Base-by-base conservation (phyloP, 2,797 vertebrate species). In the Mycteria americana region DNA sequence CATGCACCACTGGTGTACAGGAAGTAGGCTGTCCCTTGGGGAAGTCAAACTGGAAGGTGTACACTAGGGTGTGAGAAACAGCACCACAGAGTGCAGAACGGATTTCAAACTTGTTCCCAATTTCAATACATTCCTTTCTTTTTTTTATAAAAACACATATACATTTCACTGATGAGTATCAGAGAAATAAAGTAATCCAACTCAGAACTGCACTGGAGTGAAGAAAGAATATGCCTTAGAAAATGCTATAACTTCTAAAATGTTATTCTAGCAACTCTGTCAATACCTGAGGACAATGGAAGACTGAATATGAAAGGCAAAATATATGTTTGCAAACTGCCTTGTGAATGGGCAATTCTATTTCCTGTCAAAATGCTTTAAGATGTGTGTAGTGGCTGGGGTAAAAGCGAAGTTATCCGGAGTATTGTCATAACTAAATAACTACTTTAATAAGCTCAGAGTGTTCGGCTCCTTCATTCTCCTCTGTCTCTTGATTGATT, bases 361-460 rank as follows among this genome's bases (percentile, higher is more conserved):
- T 79, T 85, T 86, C 39, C 56, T 56, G 72, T 19, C 31, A 85
- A 57, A 90, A 81, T 30, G 48, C 41, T 65, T 68, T 57, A 41
- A 73, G 39, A 41, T 31, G 15, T 51, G 45, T 27, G 53, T n/a
- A 60, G 39, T 30, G 41, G 27, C 31, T 82, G 64, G 13, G 3
- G 31, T 60, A 67, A 92, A 95, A 68, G 37, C n/a, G 56, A 68
- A n/a, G 63, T 59, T 76, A 76, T 69, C 25, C 62, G 54, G 48
- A 87, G 17, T 19, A 73, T 0, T 48, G 31, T 63, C 84, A 81
- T 79, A 95, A 88, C 56, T 75, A 65, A 91, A 9, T 30, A 88
- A 60, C 43, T 74, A 24, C 67, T 89, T 89, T 24, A 94, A 83
- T 77, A 91, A 92, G 37, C 59, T 92, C 43, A 33, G n/a, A 65